Base-by-base conservation (phyloP, 2,113 vertebrate species). In the Cnemophilus loriae region DNA sequence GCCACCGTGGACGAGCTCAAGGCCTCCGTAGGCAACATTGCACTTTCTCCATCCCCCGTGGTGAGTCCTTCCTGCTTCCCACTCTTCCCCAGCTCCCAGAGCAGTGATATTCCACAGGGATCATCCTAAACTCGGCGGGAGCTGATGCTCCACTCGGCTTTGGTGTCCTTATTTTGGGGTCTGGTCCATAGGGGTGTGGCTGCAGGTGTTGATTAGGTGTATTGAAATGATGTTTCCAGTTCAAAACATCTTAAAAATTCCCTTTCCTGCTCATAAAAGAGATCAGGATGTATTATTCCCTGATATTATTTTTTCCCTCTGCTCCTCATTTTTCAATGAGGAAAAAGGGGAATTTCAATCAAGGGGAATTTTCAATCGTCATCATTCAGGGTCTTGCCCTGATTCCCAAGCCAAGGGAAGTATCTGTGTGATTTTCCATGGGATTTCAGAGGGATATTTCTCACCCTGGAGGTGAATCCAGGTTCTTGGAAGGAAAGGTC, bases 1-100 rank as follows among this genome's bases (percentile, higher is more conserved):
- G 99, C 99, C 3, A 99, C 99, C 0, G 98, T 99, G 95, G 99
- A 99, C 24, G 99, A 99, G 97, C 98, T 99, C 56, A 99, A 99
- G 95, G 99, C 99, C 0, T 99, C 99, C 0, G 96, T 99, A 35
- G 99, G 99, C 89, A 99, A 99, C 96, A 98, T 99, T 33, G 99
- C 99, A 0, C 98, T 99, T 23, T 99, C 99, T 13, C 99, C 99
- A 0, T 99, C 99, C 23, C 99, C 98, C 6, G 98, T 99, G 99
- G 99, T 99, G 98, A 98, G 99, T 99, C 47, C 28, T 28, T 1
- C 2, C 5, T 6, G n/a, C 17, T 50, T 23, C 84, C 2, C 1
- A 1, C 19, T 20, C 56, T 44, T 1, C 7, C 3, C 2, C 13
- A 8, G 17, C 2, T 28, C 26, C 16, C 10, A 2, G 53, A 24